A percentile compares a stretch with the other conserved stretches of the same genome.
These are phyloP conservation scores for Dreissena rostriformis DNA, from an alignment of 1,140 invertebrate genomes.

Conservation along the genomic window DNA sequence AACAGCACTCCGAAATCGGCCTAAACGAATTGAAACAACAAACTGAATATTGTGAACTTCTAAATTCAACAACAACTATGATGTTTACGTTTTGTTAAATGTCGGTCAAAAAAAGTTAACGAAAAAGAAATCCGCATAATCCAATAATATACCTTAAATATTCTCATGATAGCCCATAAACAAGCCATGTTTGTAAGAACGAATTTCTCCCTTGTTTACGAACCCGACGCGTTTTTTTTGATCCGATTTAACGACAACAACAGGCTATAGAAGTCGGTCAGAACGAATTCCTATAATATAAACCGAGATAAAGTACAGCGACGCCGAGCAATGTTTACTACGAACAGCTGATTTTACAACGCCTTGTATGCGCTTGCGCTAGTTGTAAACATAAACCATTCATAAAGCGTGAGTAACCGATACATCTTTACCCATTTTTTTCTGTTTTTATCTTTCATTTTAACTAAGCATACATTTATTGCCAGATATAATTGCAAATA, in stretches of 20 bases:
- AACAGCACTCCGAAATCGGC: constrained; percentile 86
- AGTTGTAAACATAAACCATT: background rate
- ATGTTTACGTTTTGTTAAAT: background rate
- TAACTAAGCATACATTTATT: too few species aligned
- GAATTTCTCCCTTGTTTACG: background rate
- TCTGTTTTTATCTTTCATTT: background rate
- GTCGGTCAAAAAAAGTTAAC: background rate
- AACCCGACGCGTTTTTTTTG: background rate
- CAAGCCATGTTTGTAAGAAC: background rate
- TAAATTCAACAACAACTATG: too few species aligned
- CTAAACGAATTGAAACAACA: constrained; percentile 25
- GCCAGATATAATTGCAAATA: background rate
- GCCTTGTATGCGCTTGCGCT: background rate
- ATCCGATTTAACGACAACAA: background rate
- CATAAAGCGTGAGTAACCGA: background rate
- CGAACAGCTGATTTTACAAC: constrained; percentile 39
- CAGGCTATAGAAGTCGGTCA: background rate
- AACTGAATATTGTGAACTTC: background rate
- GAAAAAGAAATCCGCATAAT: background rate
- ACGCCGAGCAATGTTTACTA: constrained; percentile 6
- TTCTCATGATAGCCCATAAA: background rate
- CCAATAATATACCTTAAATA: background rate
- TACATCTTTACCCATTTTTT: background rate
- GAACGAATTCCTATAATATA: background rate
- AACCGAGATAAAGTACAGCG: background rate